Percentiles rank a stretch among this genome's conserved stretches.
Conservation (phyloP, 2,113 vertebrate species). For the Chaetorhynchus papuensis region DNA sequence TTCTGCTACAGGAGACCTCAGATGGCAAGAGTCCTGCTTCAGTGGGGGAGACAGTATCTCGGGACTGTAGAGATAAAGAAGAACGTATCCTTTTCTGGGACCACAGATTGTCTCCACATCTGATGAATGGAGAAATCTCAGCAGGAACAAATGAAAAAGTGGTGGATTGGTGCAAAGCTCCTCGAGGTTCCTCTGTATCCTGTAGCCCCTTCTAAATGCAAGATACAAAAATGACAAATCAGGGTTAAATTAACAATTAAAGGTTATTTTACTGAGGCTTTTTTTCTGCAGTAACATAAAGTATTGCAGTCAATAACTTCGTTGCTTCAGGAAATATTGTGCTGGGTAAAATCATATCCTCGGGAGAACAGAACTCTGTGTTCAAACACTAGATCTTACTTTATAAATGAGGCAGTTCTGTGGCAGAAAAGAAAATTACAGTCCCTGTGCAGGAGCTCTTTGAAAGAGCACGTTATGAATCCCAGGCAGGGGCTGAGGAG, state of each 20-base stretch:
- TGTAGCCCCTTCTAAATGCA: background rate
- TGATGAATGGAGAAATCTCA: background rate
- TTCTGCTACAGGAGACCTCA: background rate
- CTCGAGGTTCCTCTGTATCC: background rate
- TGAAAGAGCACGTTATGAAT: background rate
- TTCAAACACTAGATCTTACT: background rate
- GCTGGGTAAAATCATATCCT: background rate
- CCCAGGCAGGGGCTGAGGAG: background rate
- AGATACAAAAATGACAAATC: background rate
- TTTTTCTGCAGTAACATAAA: background rate
- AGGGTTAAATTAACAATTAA: background rate
- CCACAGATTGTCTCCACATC: background rate
- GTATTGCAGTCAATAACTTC: background rate
- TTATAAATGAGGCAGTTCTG: background rate
- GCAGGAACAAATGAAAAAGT: background rate
- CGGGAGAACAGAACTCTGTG: background rate
- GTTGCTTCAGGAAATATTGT: background rate
- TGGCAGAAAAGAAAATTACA: background rate
- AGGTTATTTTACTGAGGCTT: background rate
- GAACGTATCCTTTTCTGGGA: background rate
- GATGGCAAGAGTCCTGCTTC: background rate
- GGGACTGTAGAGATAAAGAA: background rate
- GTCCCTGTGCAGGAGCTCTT: background rate
- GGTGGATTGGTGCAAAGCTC: background rate
- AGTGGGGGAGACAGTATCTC: background rate